phyloP scores from a whole-genome alignment of 1,140 invertebrate genomes.

The Pogonognathellus flavescens region DNA sequence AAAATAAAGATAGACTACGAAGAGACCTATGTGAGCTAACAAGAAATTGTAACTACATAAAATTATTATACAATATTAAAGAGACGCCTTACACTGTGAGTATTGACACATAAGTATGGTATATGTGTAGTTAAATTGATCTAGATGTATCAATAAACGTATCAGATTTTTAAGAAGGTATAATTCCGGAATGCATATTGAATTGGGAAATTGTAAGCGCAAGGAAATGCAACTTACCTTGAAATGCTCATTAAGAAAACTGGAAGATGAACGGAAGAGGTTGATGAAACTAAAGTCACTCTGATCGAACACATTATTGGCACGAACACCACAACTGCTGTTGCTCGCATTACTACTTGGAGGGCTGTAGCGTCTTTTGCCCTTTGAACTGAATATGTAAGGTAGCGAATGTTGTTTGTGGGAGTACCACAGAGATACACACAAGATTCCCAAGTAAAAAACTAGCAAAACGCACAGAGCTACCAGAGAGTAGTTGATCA shows the following conservation, averaged over 20 bases:
- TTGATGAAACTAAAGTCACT: conserved; percentile 18
- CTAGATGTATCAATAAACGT: background rate
- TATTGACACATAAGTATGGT: too few relatives aligned
- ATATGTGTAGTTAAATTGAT: background rate
- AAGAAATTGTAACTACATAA: too few relatives aligned
- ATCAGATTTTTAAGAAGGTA: too few relatives aligned
- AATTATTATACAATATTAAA: too few relatives aligned
- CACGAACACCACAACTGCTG: conserved; percentile 5
- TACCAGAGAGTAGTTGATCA: conserved; percentile 6
- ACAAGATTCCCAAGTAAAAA: conserved; percentile 8
- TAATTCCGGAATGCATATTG: too few relatives aligned
- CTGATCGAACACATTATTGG: background rate
- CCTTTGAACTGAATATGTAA: conserved; percentile 14
- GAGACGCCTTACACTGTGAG: too few relatives aligned
- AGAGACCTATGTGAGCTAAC: too few relatives aligned
- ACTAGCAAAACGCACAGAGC: background rate
- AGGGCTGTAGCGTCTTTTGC: background rate
- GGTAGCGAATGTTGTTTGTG: background rate
- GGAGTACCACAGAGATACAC: background rate
- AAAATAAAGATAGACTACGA: too few relatives aligned
- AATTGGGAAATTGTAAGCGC: conserved; percentile 12
- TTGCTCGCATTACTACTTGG: too few relatives aligned
- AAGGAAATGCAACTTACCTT: conserved; percentile 43
- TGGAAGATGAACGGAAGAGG: conserved; percentile 30
- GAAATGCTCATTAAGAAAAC: conserved; percentile 29